phyloP scores from a whole-genome alignment of 2,113 vertebrate species.

The Crotalus horridus region DNA sequence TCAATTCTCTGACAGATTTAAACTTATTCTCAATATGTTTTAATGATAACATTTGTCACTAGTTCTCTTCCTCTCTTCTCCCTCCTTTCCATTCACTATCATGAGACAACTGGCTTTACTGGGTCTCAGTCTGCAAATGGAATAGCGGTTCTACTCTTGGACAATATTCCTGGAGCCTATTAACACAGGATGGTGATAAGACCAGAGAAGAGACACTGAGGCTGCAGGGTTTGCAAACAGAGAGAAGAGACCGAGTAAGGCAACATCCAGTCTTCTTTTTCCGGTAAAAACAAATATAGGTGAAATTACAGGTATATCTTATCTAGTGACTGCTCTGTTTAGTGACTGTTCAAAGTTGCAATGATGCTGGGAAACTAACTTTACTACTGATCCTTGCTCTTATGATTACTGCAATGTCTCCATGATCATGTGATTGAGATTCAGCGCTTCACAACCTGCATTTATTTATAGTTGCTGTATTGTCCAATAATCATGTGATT shows the following conservation, averaged over 20 bases:
- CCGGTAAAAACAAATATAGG: background rate
- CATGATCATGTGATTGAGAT: background rate
- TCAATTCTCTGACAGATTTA: background rate
- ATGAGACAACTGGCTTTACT: background rate
- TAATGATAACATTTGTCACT: background rate
- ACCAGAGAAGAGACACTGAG: background rate
- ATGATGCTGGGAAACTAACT: background rate
- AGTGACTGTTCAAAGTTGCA: background rate
- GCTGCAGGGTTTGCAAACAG: background rate
- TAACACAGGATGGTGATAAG: background rate
- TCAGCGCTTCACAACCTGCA: background rate
- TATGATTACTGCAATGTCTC: background rate
- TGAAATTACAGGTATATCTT: background rate
- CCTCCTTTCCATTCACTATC: background rate
- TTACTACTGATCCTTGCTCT: background rate
- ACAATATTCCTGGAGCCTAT: background rate
- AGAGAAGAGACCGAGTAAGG: too few species aligned
- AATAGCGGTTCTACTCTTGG: background rate
- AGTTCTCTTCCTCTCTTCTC: too few species aligned
- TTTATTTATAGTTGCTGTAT: background rate
- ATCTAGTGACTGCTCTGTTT: background rate
- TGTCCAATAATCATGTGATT: background rate
- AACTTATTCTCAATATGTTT: background rate
- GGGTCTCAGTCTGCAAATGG: background rate
- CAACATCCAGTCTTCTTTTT: background rate